Evolutionary conservation across 2,797 vertebrate species (phyloP).

Genomic region (Apogon talboti): DNA sequence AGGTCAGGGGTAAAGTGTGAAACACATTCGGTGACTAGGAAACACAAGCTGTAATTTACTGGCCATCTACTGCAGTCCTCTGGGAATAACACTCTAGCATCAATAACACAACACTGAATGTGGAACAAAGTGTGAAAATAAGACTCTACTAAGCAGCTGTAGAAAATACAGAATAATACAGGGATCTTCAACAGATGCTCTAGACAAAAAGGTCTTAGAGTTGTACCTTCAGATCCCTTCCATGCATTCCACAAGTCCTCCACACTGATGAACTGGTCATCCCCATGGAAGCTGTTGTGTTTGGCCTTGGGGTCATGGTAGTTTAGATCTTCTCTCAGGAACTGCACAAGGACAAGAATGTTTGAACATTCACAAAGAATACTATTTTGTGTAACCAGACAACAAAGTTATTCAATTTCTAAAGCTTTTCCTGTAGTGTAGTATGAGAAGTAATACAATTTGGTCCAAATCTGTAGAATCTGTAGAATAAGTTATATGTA

Average conservation of each 20-base stretch:
- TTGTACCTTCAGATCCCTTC: constrained; percentile 94
- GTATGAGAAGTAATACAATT: neutral
- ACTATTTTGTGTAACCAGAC: neutral
- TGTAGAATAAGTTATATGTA: too few species aligned
- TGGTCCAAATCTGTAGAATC: neutral
- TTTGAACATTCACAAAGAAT: constrained; percentile 19
- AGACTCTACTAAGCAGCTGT: neutral
- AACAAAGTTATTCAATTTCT: neutral
- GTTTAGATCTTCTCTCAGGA: constrained; percentile 96
- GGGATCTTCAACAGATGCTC: neutral
- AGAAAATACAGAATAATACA: too few species aligned
- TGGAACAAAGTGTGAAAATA: constrained; percentile 8
- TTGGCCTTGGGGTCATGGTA: constrained; percentile 98
- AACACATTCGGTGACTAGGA: neutral
- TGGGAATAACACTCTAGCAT: neutral
- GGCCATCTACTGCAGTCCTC: neutral
- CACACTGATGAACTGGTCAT: constrained; percentile 98
- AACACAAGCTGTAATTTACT: neutral
- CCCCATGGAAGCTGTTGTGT: constrained; percentile 97
- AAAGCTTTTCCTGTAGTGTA: neutral
- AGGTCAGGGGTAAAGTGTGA: constrained; percentile 23
- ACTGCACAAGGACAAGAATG: constrained; percentile 79
- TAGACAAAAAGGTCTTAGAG: neutral
- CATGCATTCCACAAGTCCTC: constrained; percentile 97
- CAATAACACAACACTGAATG: neutral